Conservation (phyloP, 2,888 invertebrate genomes). For the Leptogaster cylindrica region DNA sequence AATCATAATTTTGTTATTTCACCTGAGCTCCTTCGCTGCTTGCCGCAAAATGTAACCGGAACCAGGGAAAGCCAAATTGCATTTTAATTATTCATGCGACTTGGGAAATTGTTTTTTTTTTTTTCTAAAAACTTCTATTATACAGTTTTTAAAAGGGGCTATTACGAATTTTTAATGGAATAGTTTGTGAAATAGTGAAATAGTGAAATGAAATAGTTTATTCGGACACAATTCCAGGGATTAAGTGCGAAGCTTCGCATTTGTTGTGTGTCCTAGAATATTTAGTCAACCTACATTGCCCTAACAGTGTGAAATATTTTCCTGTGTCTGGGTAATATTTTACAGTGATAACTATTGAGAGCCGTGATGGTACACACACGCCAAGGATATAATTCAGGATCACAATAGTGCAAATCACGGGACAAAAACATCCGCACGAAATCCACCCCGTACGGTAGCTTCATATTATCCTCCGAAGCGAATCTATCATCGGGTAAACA, state of each 20-base stretch:
- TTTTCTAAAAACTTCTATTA: no score
- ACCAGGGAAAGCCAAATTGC: conserved; percentile 19
- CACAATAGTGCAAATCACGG: conserved; percentile 4
- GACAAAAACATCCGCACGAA: conserved; percentile 18
- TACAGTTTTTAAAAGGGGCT: no score
- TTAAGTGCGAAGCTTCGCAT: no score
- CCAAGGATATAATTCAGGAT: no score
- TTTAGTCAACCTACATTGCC: no score
- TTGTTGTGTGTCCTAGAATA: no score
- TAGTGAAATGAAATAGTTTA: no score
- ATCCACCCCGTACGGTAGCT: not conserved
- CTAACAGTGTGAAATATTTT: no score
- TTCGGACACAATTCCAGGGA: no score
- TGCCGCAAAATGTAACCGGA: not conserved
- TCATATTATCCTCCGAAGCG: conserved; percentile 29
- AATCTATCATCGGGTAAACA: conserved; percentile 33
- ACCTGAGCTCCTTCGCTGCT: conserved; percentile 8
- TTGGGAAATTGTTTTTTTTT: no score
- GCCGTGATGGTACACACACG: not conserved
- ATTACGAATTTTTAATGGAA: conserved; percentile 9
- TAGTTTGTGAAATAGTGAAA: no score
- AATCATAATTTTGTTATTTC: conserved; percentile 1
- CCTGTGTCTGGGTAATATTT: conserved; percentile 20
- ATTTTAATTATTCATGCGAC: conserved; percentile 35
- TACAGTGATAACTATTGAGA: not conserved